Conservation (phyloP, 92 coral and sea anemone genomes). For the Epizoanthus ramosus region DNA sequence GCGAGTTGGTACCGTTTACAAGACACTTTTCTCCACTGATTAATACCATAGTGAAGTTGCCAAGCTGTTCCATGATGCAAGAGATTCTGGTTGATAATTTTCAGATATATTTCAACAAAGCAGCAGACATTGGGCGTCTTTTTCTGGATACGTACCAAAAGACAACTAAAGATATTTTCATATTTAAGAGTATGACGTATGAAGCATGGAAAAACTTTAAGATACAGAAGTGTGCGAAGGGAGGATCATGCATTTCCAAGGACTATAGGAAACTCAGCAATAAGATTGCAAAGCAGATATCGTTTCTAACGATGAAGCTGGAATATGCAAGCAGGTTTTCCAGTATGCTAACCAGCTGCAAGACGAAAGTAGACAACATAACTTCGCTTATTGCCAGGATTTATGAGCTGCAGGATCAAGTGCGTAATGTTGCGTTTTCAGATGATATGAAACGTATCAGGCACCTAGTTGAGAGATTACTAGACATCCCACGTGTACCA, state of each 20-base stretch:
- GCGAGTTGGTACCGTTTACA: slow-evolving; percentile 66
- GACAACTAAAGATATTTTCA: slow-evolving; percentile 49
- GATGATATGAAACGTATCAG: slow-evolving; percentile 13
- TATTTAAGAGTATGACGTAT: slow-evolving; percentile 59
- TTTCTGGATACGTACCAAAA: slow-evolving; percentile 56
- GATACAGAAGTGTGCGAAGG: slow-evolving; percentile 65
- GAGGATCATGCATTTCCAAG: slow-evolving; percentile 74
- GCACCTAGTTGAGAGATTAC: no score
- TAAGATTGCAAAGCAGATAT: slow-evolving; percentile 43
- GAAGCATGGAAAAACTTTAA: slow-evolving; percentile 30
- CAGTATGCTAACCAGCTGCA: slow-evolving; percentile 38
- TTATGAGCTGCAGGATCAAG: slow-evolving; percentile 23
- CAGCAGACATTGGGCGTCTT: slow-evolving; percentile 59
- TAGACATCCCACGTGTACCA: no score
- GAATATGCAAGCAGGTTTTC: slow-evolving; percentile 38
- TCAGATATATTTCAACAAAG: slow-evolving; percentile 56
- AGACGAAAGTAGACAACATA: slow-evolving; percentile 33
- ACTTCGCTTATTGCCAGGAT: slow-evolving; percentile 22
- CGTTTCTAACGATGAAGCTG: slow-evolving; percentile 50
- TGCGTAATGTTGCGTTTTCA: slow-evolving; percentile 6
- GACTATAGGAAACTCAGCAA: slow-evolving; percentile 72
- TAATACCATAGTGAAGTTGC: slow-evolving; percentile 57
- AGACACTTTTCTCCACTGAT: slow-evolving; percentile 59
- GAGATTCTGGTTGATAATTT: slow-evolving; percentile 46
- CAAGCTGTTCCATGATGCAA: slow-evolving; percentile 61